Conservation (phyloP, 2,797 vertebrate genomes). For the Xyrichtys novacula region DNA sequence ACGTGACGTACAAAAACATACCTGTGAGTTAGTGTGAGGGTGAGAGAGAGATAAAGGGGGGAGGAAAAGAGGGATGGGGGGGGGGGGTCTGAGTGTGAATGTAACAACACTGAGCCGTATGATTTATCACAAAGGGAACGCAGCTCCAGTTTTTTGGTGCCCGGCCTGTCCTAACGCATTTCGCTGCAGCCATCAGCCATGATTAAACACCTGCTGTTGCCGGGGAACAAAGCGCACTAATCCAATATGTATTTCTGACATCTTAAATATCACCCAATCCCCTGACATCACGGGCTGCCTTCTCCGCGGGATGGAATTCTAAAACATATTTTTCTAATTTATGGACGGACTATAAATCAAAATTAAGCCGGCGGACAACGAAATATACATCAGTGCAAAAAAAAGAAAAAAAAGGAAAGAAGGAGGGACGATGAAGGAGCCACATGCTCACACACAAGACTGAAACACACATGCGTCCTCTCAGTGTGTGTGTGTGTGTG, state of each 20-base stretch:
- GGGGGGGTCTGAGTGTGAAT: slow-evolving; percentile 37
- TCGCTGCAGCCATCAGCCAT: slow-evolving; percentile 97
- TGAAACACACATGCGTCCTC: slow-evolving; percentile 25
- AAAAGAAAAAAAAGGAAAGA: background rate
- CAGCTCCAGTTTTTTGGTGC: slow-evolving; percentile 65
- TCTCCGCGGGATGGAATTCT: slow-evolving; percentile 95
- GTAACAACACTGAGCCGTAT: slow-evolving; percentile 62
- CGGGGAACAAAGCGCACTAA: slow-evolving; percentile 98
- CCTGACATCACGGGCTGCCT: slow-evolving; percentile 96
- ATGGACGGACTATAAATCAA: slow-evolving; percentile 99
- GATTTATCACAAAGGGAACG: slow-evolving; percentile 77
- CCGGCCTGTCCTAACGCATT: slow-evolving; percentile 95
- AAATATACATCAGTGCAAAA: slow-evolving; percentile 95
- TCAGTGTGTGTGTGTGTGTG: background rate
- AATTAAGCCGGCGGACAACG: slow-evolving; percentile 97
- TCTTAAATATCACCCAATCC: slow-evolving; percentile 99
- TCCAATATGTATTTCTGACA: slow-evolving; percentile 99
- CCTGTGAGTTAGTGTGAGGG: slow-evolving; percentile 2
- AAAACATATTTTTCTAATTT: slow-evolving; percentile 99
- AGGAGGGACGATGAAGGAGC: slow-evolving; percentile 89
- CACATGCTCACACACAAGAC: slow-evolving; percentile 80
- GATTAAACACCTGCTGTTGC: slow-evolving; percentile 99
- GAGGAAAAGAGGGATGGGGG: background rate
- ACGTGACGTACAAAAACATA: slow-evolving; percentile 13
- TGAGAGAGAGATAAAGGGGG: background rate